Evolutionary conservation across 1,140 invertebrate species (phyloP), one percentile per base, ranked within the genome.

Genomic region (Apis dorsata): DNA sequence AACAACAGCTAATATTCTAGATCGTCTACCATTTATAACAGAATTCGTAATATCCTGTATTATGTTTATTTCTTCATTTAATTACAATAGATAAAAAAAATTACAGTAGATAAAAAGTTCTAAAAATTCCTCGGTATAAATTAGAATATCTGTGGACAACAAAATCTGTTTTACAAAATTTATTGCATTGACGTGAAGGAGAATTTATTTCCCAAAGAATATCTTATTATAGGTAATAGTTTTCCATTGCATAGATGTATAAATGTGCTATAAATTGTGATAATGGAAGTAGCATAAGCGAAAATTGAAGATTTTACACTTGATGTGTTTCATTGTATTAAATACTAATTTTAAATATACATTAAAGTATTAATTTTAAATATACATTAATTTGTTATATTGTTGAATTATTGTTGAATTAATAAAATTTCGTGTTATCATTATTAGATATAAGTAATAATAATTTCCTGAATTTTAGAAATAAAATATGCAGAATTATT

Each of bases 81-180:
- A 74, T 81, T 72, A 72, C 24, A 53, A 44, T 19, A 49, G 9
- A 7, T 13, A n/a, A 21, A 24, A 5, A 55, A n/a, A 44, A 74
- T 81, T 72, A 72, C 24, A 53, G 53, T 19, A 49, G 9, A 7
- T 13, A n/a, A 21, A 24, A 5, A 55, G 55, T 55, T 53, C 51
- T 9, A 7, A 17, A 49, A 1, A 17, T 10, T 13, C 12, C 28
- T 51, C 19, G 1, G 28, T n/a, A 34, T 81, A 76, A 81, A 81
- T 81, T 72, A 76, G 55, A 44, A 60, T 72, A 81, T 34, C 63
- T 60, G 44, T 57, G 19, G 55, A 81, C 79, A 66, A 19, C 34
- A 24, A 24, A 49, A 68, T 53, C 79, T 81, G 76, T 76, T 68
- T 34, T 34, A 13, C 0, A 17, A 53, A 76, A 81, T 81, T 81